phyloP scores from a whole-genome alignment of 2,113 vertebrate genomes.

The Tragelaphus buxtoni region DNA sequence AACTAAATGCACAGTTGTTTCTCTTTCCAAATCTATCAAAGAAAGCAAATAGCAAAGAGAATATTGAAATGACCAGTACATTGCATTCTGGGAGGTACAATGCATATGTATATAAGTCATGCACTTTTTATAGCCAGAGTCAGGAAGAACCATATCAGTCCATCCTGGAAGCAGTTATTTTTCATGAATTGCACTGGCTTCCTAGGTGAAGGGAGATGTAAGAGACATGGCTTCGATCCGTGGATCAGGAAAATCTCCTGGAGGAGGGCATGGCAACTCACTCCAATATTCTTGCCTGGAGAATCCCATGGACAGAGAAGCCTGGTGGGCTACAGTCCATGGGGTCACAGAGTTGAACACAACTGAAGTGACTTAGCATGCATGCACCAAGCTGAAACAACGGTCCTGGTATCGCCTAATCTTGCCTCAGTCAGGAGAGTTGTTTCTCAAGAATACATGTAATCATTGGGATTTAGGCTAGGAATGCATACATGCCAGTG shows the following conservation, averaged over 20 bases:
- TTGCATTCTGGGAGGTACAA: not conserved
- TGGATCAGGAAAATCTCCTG: not conserved
- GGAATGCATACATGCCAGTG: not conserved
- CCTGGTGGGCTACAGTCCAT: not conserved
- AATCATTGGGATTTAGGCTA: not conserved
- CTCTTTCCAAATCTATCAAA: not conserved
- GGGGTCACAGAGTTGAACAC: not conserved
- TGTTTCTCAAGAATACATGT: not conserved
- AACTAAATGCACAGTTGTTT: not conserved
- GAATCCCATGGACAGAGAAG: not conserved
- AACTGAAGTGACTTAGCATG: not conserved
- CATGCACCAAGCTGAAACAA: not conserved
- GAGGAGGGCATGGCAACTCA: not conserved
- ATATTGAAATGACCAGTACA: not conserved
- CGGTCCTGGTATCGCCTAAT: not conserved
- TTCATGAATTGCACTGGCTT: not conserved
- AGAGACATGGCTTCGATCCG: not conserved
- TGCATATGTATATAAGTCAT: not conserved
- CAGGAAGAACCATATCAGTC: not conserved
- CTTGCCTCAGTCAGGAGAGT: not conserved
- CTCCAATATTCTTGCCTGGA: not conserved
- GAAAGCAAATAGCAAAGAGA: not conserved
- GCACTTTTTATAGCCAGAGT: not conserved
- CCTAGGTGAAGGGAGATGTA: not conserved
- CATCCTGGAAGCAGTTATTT: not conserved